These are phyloP conservation scores for Sebastes baramenuke DNA, from an alignment of 2,797 vertebrate species.

Conservation along the genomic window DNA sequence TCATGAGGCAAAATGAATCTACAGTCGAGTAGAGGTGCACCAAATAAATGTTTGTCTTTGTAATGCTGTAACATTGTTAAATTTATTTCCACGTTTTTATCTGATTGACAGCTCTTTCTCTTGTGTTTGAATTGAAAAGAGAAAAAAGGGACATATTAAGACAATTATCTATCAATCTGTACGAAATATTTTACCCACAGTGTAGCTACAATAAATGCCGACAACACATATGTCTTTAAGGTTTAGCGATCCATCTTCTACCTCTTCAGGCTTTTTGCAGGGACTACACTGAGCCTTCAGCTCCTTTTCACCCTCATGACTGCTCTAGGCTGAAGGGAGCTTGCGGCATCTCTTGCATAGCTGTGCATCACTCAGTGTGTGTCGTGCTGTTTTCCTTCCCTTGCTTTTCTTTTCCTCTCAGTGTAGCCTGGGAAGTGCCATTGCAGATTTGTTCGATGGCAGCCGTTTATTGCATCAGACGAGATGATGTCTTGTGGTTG, in stretches of 20 bases:
- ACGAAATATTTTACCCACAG: background rate
- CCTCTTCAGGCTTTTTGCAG: background rate
- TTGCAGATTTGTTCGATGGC: background rate
- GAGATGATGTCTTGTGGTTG: background rate
- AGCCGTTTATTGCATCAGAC: conserved; percentile 3
- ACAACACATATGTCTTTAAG: background rate
- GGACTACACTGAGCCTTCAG: background rate
- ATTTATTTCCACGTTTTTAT: background rate
- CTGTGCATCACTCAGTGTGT: background rate
- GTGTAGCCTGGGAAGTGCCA: background rate
- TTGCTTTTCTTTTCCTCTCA: background rate
- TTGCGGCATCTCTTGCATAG: background rate
- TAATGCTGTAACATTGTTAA: background rate
- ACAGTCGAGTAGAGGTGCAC: background rate
- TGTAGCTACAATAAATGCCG: background rate
- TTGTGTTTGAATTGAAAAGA: background rate
- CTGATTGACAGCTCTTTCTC: background rate
- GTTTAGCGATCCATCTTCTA: background rate
- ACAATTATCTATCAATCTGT: background rate
- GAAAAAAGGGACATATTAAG: background rate
- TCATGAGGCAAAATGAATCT: conserved; percentile 4
- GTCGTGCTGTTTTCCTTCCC: background rate
- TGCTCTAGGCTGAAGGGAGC: background rate
- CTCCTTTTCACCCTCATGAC: background rate
- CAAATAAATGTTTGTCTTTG: conserved; percentile 1